phyloP scores from a whole-genome alignment of 2,888 invertebrate genomes.

The Arrhopalites spinosus region DNA sequence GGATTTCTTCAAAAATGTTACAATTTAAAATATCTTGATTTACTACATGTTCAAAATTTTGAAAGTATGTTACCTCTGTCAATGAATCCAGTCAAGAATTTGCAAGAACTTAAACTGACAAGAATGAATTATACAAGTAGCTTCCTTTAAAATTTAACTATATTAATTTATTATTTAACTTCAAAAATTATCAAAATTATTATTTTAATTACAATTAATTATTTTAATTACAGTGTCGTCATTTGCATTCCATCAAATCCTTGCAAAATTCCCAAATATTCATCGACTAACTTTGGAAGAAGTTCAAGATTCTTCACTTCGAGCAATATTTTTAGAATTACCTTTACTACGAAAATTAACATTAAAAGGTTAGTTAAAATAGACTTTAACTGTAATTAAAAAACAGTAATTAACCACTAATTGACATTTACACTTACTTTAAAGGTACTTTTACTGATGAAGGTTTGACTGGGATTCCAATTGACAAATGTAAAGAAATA shows the following conservation, averaged over 20 bases:
- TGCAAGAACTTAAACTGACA: background rate
- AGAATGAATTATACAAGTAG: background rate
- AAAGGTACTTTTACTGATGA: slow-evolving; percentile 15
- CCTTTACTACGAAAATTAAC: background rate
- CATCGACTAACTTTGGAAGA: background rate
- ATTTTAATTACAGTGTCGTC: no score
- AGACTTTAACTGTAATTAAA: no score
- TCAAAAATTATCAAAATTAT: no score
- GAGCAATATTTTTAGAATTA: slow-evolving; percentile 13
- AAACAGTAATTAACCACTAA: no score
- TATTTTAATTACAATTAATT: no score
- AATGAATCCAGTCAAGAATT: background rate
- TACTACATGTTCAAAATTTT: background rate
- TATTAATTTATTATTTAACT: no score
- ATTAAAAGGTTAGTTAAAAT: background rate
- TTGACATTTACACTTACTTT: no score
- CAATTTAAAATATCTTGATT: slow-evolving; percentile 3
- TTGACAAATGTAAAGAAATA: background rate
- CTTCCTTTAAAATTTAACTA: no score
- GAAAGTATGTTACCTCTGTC: slow-evolving; percentile 9
- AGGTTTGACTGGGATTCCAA: slow-evolving; percentile 16
- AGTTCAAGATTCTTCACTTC: slow-evolving; percentile 12
- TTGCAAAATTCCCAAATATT: slow-evolving; percentile 2
- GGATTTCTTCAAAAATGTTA: slow-evolving; percentile 5
- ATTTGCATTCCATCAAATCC: slow-evolving; percentile 7